Evolutionary conservation across 2,797 vertebrate genomes (phyloP).

Genomic region (Amphiprion clarkii): DNA sequence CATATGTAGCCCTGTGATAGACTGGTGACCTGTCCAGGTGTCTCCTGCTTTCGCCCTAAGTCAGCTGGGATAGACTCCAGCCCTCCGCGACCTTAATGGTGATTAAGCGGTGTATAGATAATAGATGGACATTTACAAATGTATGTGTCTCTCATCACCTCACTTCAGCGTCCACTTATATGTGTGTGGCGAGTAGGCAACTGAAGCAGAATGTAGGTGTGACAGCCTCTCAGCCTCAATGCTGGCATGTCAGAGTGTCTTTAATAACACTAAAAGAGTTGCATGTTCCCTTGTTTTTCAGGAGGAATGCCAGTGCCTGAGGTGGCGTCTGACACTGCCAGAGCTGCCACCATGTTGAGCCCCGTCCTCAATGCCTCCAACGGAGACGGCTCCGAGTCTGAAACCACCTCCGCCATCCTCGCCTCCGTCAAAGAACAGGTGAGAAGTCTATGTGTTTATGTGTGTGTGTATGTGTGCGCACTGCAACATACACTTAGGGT

Average conservation of each 20-base stretch:
- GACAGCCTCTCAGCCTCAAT: slow-evolving; percentile 42
- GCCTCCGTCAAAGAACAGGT: slow-evolving; percentile 99
- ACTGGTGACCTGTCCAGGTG: no score
- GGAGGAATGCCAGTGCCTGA: slow-evolving; percentile 98
- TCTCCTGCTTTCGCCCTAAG: no score
- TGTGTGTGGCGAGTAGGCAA: slow-evolving; percentile 17
- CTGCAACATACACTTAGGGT: not conserved
- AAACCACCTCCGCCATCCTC: slow-evolving; percentile 98
- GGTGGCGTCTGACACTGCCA: slow-evolving; percentile 92
- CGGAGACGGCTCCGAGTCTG: slow-evolving; percentile 96
- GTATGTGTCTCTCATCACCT: not conserved
- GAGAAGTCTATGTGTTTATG: slow-evolving; percentile 40
- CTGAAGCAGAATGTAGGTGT: slow-evolving; percentile 35
- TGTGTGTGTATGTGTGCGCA: slow-evolving; percentile 9
- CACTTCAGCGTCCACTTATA: not conserved
- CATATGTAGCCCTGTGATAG: no score
- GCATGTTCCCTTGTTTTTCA: slow-evolving; percentile 66
- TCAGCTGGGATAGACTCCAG: no score
- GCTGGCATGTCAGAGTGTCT: slow-evolving; percentile 27
- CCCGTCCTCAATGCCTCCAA: slow-evolving; percentile 96
- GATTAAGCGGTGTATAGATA: no score
- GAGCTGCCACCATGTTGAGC: slow-evolving; percentile 92
- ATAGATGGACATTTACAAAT: not conserved
- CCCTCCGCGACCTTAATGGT: no score
- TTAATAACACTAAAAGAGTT: slow-evolving; percentile 57